Conservation (phyloP, 2,113 vertebrate species). For the Delphinus delphis region DNA sequence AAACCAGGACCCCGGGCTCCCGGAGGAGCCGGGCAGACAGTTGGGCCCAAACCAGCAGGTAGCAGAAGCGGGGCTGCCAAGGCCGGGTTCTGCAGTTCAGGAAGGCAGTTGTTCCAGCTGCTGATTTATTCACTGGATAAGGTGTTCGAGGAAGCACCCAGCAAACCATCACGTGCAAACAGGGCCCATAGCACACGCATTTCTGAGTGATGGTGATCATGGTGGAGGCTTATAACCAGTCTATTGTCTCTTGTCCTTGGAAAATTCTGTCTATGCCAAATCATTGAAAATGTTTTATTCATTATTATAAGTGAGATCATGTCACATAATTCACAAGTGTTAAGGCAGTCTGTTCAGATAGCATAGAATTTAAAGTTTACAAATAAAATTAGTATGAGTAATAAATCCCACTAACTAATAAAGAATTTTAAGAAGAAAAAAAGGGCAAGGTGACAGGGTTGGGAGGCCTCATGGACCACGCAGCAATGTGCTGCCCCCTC, state of each 20-base stretch:
- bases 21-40: background rate
- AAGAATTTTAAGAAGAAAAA: background rate
- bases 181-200: background rate
- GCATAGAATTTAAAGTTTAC: background rate
- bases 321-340: background rate
- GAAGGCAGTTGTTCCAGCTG: background rate
- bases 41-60: background rate
- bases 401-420: slow-evolving; percentile 25
- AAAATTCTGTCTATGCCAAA: background rate
- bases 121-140: slow-evolving; percentile 36
- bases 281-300: background rate
- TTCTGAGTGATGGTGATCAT: background rate
- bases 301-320: slow-evolving; percentile 19
- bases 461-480: background rate
- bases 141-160: background rate
- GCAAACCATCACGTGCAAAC: background rate
- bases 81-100: background rate
- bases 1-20: background rate
- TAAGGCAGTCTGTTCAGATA: background rate
- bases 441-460: background rate
- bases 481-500: background rate
- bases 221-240: background rate
- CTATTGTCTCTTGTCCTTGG: background rate
- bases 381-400: background rate
- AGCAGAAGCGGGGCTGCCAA: background rate